Percentiles rank a stretch among this genome's conserved stretches.
Evolutionary conservation across 2,888 invertebrate genomes (phyloP).

Genomic region (Steinernema carpocapsae): DNA sequence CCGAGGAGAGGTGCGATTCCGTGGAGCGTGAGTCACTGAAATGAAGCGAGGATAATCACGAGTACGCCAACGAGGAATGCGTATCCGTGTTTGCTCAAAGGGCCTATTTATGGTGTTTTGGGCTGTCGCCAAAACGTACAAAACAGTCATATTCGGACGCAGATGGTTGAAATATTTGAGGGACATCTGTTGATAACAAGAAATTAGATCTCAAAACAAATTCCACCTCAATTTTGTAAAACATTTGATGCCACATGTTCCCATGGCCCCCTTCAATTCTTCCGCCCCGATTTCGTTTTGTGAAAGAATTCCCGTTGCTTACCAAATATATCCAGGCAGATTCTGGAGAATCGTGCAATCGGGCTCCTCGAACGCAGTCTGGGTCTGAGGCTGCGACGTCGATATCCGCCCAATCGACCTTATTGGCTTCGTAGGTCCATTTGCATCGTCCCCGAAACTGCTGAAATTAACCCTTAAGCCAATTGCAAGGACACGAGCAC

Average conservation of each 20-base stretch:
- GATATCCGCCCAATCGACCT: neutral
- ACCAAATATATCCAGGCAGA: constrained; percentile 17
- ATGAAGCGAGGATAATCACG: too few relatives aligned
- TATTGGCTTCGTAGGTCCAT: constrained; percentile 12
- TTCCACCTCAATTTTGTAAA: too few relatives aligned
- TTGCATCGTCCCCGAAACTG: constrained; percentile 16
- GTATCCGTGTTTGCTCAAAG: neutral
- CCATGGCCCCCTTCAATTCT: too few relatives aligned
- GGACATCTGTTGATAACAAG: too few relatives aligned
- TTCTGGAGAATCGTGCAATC: neutral
- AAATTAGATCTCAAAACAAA: too few relatives aligned
- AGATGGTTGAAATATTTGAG: too few relatives aligned
- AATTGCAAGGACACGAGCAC: constrained; percentile 37
- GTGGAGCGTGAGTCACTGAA: constrained; percentile 11
- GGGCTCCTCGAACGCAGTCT: too few relatives aligned
- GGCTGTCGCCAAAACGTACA: neutral
- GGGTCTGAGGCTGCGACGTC: too few relatives aligned
- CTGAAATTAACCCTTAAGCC: constrained; percentile 42
- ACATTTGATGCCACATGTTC: too few relatives aligned
- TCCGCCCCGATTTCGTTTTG: neutral
- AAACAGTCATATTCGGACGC: too few relatives aligned
- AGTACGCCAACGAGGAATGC: neutral
- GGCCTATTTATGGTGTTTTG: neutral
- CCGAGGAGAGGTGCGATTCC: constrained; percentile 29
- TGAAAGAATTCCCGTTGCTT: neutral